Evolutionary conservation across 2,888 invertebrate species (phyloP).

Genomic region (Oscheius sp.): DNA sequence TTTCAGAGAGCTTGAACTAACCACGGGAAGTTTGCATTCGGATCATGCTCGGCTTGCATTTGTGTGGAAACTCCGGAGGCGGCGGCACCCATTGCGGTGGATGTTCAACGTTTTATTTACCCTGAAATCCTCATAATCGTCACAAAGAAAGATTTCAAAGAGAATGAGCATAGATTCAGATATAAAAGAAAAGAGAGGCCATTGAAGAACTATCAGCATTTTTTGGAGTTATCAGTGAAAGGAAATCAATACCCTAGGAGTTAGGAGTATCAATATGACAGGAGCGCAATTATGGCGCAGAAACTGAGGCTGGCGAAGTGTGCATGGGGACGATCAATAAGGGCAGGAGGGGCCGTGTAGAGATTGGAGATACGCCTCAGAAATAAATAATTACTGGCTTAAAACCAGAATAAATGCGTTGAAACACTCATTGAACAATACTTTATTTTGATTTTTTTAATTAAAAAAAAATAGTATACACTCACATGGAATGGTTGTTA

Average conservation of each 20-base stretch:
- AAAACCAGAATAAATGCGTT: no score
- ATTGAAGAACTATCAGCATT: no score
- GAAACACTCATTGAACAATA: no score
- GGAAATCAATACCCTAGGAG: neutral
- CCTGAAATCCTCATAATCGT: neutral
- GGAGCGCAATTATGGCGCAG: neutral
- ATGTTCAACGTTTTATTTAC: neutral
- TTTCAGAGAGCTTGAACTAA: slow-evolving; percentile 18
- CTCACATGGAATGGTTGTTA: no score
- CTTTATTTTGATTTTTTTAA: no score
- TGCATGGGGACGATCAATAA: neutral
- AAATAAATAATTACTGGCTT: no score
- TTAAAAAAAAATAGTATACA: no score
- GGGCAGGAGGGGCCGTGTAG: neutral
- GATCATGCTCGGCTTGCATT: slow-evolving; percentile 69
- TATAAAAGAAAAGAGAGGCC: neutral
- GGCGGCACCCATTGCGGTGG: slow-evolving; percentile 57
- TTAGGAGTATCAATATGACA: no score
- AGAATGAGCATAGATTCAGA: neutral
- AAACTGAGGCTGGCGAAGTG: neutral
- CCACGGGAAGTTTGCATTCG: slow-evolving; percentile 63
- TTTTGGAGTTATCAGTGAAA: no score
- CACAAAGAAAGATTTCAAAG: neutral
- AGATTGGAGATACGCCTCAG: neutral
- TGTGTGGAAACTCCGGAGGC: slow-evolving; percentile 62